Evolutionary conservation across 2,113 vertebrate species (phyloP), one percentile per base, ranked within the genome.

Genomic region (Trogon surrucura): DNA sequence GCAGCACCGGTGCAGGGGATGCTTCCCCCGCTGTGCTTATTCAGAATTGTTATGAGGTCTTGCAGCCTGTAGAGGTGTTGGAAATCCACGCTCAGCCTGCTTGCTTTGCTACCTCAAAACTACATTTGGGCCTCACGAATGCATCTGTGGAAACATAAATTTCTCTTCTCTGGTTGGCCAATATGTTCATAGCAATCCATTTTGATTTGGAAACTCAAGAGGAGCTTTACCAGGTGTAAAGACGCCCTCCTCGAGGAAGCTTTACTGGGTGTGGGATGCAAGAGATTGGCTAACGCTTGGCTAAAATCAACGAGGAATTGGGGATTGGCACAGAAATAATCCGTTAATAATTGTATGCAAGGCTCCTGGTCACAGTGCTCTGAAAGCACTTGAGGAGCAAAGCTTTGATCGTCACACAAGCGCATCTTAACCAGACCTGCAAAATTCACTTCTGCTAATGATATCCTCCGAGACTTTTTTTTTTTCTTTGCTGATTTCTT

Each of bases 401-500:
- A 50, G n/a, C 44, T 71, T 53, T 90, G 57, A 19, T n/a, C 60
- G 66, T 34, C 8, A 2, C 19, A 16, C 48, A n/a, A 50, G 22
- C 4, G 0, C 61, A 53, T 61, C 67, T 85, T 95, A 96, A 88
- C 88, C 92, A 84, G 91, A 83, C 54, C 97, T 78, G 88, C 29
- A 8, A 41, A 54, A 38, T 73, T 95, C 88, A 20, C 83, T 93
- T 93, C 89, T 96, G 72, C 53, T 88, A 23, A 87, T 19, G 26
- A 69, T 88, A 10, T 5, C 44, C 69, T 87, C 30, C 1, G 25
- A 45, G 69, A 77, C 90, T 93, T 77, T 51, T 96, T 51, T 91
- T 93, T 77, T 51, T 96, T 54, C 30, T 94, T 18, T 96, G 92
- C 88, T 97, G 96, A 93, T 97, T 91, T 95, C 93, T 96, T 82